Evolutionary conservation across 1,140 invertebrate genomes (phyloP).

Genomic region (Drosophila subobscura): DNA sequence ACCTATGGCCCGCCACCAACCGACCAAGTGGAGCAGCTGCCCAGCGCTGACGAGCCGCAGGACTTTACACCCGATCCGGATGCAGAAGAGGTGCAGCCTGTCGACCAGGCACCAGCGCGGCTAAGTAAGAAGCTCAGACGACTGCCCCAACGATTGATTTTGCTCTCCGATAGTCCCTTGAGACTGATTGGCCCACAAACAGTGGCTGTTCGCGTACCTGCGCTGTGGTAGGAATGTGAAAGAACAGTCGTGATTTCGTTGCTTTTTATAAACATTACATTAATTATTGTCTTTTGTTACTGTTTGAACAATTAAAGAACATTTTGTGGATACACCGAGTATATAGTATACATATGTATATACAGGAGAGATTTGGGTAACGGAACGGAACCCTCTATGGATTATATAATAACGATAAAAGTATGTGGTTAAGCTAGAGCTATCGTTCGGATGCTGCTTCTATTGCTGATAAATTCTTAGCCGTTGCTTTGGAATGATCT

Average conservation of each 20-base stretch:
- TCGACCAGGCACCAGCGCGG: slow-evolving; percentile 14
- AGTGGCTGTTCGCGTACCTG: slow-evolving; percentile 13
- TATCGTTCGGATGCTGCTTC: slow-evolving; percentile 2
- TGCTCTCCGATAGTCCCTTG: slow-evolving; percentile 19
- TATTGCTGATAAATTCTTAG: slow-evolving; percentile 38
- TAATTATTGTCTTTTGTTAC: slow-evolving; percentile 77
- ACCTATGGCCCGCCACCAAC: slow-evolving; percentile 60
- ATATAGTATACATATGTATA: slow-evolving; percentile 42
- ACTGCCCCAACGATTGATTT: slow-evolving; percentile 3
- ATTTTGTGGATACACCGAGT: slow-evolving; percentile 39
- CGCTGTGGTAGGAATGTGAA: slow-evolving; percentile 18
- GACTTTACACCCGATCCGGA: slow-evolving; percentile 48
- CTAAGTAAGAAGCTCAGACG: slow-evolving; percentile 15
- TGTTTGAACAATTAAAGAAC: slow-evolving; percentile 60
- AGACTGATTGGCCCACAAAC: slow-evolving; percentile 12
- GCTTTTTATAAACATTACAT: slow-evolving; percentile 65
- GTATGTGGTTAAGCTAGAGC: slow-evolving; percentile 34
- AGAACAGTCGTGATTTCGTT: not conserved
- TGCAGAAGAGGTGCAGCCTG: slow-evolving; percentile 45
- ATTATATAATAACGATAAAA: slow-evolving; percentile 43
- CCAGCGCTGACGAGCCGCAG: slow-evolving; percentile 42
- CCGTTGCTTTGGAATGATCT: slow-evolving; percentile 57
- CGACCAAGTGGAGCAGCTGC: slow-evolving; percentile 45
- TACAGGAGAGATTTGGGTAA: slow-evolving; percentile 17
- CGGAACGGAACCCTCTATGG: slow-evolving; percentile 20